These are phyloP conservation scores for Ariopsis seemanni DNA, from an alignment of 2,113 vertebrate genomes.

Conservation along the genomic window DNA sequence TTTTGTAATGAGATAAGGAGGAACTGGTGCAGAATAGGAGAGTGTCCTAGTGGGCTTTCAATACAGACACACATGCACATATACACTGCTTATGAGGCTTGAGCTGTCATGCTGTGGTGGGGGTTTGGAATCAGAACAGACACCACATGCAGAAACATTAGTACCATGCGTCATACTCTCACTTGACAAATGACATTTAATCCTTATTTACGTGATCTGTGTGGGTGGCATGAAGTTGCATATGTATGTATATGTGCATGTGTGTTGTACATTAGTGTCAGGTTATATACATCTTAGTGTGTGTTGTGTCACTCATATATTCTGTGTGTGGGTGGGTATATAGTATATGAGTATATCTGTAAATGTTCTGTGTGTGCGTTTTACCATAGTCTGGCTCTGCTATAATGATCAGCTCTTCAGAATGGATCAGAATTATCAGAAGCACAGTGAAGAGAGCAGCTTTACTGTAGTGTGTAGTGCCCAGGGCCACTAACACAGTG, in stretches of 20 bases:
- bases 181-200: conserved; percentile 19
- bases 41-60: conserved; percentile 38
- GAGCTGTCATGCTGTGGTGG: conserved; percentile 40
- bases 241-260: conserved; percentile 24
- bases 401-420: conserved; percentile 44
- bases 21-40: conserved; percentile 33
- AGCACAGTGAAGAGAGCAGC: conserved; percentile 33
- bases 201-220: conserved; percentile 32
- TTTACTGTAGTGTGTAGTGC: conserved; percentile 28
- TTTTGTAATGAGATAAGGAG: conserved; percentile 57
- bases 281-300: neutral
- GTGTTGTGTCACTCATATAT: neutral
- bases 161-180: conserved; percentile 40
- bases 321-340: neutral
- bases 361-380: neutral
- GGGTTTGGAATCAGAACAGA: conserved; percentile 7
- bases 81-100: conserved; percentile 39
- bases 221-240: conserved; percentile 16
- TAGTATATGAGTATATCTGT: neutral
- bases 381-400: conserved; percentile 34
- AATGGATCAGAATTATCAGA: conserved; percentile 52
- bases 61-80: conserved; percentile 11
- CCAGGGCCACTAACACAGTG: conserved; percentile 23
- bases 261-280: conserved; percentile 7
- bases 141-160: conserved; percentile 41